Evolutionary conservation across 2,888 invertebrate genomes (phyloP).

Genomic region (Nemotelus pantherinus): DNA sequence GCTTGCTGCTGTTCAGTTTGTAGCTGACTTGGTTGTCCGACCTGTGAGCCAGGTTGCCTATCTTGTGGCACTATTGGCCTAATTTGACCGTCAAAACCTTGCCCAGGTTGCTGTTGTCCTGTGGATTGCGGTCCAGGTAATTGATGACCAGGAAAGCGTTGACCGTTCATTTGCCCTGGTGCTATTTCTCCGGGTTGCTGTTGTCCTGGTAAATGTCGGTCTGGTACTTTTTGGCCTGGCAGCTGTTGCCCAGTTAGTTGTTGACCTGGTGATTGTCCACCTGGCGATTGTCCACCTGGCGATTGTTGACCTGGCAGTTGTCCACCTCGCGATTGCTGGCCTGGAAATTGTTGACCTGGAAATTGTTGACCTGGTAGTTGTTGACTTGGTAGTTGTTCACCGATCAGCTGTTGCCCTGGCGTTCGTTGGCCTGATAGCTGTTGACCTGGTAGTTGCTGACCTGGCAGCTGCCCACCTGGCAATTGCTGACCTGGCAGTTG

Average conservation of each 20-base stretch:
- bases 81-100: not conserved
- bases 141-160: not conserved
- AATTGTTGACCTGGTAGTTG: conserved; percentile 22
- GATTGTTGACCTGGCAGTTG: conserved; percentile 14
- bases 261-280: not conserved
- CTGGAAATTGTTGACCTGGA: conserved; percentile 2
- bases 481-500: conserved; percentile 14
- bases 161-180: not conserved
- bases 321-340: conserved; percentile 7
- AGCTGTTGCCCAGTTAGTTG: conserved; percentile 29
- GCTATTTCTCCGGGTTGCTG: conserved; percentile 1
- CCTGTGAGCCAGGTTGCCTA: not conserved
- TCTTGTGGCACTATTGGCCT: not conserved
- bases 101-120: conserved; percentile 28
- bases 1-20: not conserved
- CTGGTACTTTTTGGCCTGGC: conserved; percentile 1
- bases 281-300: conserved; percentile 5
- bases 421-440: conserved; percentile 9
- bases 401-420: conserved; percentile 6
- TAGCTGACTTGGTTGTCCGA: conserved; percentile 2
- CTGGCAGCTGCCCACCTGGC: not conserved
- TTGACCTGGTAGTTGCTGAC: conserved; percentile 9
- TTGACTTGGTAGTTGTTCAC: not conserved
- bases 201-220: conserved; percentile 9
- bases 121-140: not conserved